These are phyloP conservation scores for Hyles lineata DNA, from an alignment of 2,888 invertebrate genomes.

Conservation along the genomic window DNA sequence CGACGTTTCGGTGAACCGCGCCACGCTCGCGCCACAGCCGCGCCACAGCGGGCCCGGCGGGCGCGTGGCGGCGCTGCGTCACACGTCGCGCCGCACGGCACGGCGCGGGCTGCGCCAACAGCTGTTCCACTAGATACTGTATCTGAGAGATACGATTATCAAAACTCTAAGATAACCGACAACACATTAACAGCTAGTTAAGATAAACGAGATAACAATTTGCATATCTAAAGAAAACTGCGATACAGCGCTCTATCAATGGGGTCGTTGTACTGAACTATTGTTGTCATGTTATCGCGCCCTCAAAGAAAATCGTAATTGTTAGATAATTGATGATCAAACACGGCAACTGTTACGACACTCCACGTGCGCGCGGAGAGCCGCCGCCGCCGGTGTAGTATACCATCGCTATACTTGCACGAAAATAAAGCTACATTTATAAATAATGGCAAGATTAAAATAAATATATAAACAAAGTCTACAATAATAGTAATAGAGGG, in stretches of 20 bases:
- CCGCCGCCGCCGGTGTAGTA: too few relatives aligned
- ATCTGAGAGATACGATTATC: constrained; percentile 80
- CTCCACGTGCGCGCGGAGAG: background rate
- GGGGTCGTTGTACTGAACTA: constrained; percentile 67
- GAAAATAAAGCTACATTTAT: too few relatives aligned
- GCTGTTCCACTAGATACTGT: constrained; percentile 69
- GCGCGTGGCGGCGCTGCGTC: constrained; percentile 10
- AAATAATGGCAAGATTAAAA: too few relatives aligned
- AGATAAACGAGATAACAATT: constrained; percentile 83
- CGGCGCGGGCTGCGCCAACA: constrained; percentile 45
- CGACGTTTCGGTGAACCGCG: constrained; percentile 27
- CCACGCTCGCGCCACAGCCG: constrained; percentile 25
- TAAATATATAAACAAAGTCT: too few relatives aligned
- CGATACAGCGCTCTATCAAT: constrained; percentile 65
- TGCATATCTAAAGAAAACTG: constrained; percentile 76
- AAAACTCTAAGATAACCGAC: constrained; percentile 75
- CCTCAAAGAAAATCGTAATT: constrained; percentile 23
- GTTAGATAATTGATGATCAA: constrained; percentile 26
- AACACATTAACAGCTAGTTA: constrained; percentile 81
- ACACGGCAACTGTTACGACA: background rate
- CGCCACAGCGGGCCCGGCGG: background rate
- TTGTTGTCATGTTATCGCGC: constrained; percentile 34
- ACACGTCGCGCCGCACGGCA: constrained; percentile 15
- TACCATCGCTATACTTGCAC: background rate
- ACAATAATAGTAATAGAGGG: too few relatives aligned